phyloP scores from a whole-genome alignment of 1,140 invertebrate genomes.

The Holcopasites calliopsidis region DNA sequence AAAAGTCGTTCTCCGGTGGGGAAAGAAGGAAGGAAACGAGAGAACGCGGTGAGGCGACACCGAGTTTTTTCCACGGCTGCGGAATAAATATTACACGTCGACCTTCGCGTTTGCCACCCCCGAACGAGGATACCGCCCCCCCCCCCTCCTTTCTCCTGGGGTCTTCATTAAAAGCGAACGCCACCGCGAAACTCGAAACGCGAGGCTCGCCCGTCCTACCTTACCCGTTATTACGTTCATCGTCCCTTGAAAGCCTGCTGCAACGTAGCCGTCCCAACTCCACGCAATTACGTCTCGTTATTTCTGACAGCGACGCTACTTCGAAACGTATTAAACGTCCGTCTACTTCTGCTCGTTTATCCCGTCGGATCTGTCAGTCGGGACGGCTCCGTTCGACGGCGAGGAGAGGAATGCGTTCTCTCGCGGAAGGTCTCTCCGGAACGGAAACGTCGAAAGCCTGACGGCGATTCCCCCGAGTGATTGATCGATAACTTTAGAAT shows the following conservation, averaged over 20 bases:
- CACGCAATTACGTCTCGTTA: conserved; percentile 19
- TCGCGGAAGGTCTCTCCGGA: neutral
- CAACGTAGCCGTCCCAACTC: neutral
- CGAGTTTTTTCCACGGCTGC: conserved; percentile 16
- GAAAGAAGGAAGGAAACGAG: neutral
- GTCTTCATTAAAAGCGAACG: conserved; percentile 27
- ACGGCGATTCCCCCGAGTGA: conserved; percentile 10
- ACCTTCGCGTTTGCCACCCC: neutral
- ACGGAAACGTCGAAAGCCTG: conserved; percentile 1
- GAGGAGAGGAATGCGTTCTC: neutral
- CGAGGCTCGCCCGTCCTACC: neutral
- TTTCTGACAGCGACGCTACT: neutral
- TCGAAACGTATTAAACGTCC: conserved; percentile 1
- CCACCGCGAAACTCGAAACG: conserved; percentile 5
- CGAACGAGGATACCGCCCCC: neutral
- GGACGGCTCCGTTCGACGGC: neutral
- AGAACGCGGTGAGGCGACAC: conserved; percentile 16
- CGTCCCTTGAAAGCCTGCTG: neutral
- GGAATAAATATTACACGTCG: conserved; percentile 44
- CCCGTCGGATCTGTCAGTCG: neutral
- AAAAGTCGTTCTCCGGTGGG: neutral
- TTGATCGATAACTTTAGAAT: conserved; percentile 25
- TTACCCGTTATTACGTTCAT: conserved; percentile 13
- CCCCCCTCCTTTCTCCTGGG: neutral
- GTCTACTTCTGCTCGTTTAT: neutral